A percentile compares a stretch with the other conserved stretches of the same genome.
Evolutionary conservation across 2,888 invertebrate genomes (phyloP).

Genomic region (Nasonia oneida): DNA sequence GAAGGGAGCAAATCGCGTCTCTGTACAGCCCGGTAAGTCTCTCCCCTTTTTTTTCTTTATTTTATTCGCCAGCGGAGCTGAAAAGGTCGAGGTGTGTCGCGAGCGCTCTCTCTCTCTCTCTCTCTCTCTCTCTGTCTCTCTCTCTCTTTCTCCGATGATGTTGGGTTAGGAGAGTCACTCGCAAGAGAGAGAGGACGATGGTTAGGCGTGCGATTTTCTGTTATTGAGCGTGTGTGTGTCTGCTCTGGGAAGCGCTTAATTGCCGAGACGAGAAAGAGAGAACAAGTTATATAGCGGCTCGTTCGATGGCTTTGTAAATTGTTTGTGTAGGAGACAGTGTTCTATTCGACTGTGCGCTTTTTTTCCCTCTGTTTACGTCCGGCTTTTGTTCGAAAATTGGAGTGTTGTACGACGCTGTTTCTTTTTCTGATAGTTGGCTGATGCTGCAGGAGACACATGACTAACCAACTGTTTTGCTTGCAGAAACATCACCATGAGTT

Average conservation of each 20-base stretch:
- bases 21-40: conserved; percentile 27
- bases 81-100: background rate
- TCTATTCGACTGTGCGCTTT: background rate
- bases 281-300: background rate
- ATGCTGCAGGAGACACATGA: background rate
- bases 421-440: background rate
- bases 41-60: background rate
- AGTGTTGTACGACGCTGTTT: background rate
- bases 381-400: background rate
- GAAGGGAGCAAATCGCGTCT: background rate
- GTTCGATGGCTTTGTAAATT: conserved; percentile 47
- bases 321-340: background rate
- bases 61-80: background rate
- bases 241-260: conserved; percentile 39
- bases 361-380: background rate
- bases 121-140: background rate
- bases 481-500: conserved; percentile 85
- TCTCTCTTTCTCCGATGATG: background rate
- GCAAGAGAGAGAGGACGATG: background rate
- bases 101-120: background rate
- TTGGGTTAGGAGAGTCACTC: background rate
- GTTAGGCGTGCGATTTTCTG: background rate
- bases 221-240: conserved; percentile 5
- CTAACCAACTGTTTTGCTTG: conserved; percentile 1
- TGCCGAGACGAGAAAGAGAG: conserved; percentile 17